phyloP scores from a whole-genome alignment of 2,797 vertebrate genomes.

The Oryzias dopingdopingensis region DNA sequence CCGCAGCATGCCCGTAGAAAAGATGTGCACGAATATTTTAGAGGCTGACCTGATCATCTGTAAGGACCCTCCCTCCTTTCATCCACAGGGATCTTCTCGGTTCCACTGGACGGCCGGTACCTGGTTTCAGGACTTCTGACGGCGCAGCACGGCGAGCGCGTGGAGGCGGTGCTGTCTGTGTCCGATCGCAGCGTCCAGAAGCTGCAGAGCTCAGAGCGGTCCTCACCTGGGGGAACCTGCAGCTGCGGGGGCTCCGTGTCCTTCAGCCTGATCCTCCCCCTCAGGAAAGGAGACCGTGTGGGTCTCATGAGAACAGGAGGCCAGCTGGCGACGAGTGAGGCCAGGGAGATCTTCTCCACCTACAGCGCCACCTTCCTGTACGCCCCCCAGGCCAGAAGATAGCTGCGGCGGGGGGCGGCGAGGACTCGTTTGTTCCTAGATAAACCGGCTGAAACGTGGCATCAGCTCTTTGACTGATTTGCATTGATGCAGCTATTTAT shows the following conservation, averaged over 20 bases:
- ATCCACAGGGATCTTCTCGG: constrained; percentile 87
- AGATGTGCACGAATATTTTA: too few species aligned
- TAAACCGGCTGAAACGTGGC: constrained; percentile 38
- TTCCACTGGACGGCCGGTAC: constrained; percentile 87
- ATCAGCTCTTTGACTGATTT: constrained; percentile 23
- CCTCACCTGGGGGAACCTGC: constrained; percentile 56
- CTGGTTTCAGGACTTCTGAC: constrained; percentile 88
- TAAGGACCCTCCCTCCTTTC: background rate
- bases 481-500: constrained; percentile 31
- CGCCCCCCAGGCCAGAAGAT: constrained; percentile 79
- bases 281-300: constrained; percentile 87
- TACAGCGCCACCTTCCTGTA: constrained; percentile 92
- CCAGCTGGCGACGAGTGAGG: constrained; percentile 85
- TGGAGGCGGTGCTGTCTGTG: constrained; percentile 90
- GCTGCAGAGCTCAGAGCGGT: constrained; percentile 78
- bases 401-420: constrained; percentile 50
- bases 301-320: constrained; percentile 87
- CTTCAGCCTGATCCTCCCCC: constrained; percentile 87
- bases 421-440: constrained; percentile 36
- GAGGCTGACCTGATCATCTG: too few species aligned
- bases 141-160: constrained; percentile 76
- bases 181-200: constrained; percentile 88
- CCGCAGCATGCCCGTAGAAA: too few species aligned
- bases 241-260: constrained; percentile 86
- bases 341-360: constrained; percentile 91